Evolutionary conservation across 2,113 vertebrate genomes (phyloP).

Genomic region (Petaurus breviceps): DNA sequence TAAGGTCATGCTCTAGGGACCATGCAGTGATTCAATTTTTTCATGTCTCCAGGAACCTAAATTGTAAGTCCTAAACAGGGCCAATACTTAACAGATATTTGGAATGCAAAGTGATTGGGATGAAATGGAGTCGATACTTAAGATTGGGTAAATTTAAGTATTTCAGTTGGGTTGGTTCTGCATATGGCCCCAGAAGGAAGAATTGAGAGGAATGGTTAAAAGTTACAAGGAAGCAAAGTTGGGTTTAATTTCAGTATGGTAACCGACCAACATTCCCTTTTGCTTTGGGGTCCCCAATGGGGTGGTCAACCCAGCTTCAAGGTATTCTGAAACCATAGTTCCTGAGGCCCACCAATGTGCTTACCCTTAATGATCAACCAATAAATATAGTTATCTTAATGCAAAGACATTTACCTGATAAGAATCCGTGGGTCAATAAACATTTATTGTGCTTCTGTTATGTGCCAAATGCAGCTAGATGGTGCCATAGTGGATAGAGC

Average conservation of each 20-base stretch:
- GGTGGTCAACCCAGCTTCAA: neutral
- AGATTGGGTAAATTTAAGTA: neutral
- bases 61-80: neutral
- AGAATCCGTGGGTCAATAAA: neutral
- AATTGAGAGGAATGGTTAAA: neutral
- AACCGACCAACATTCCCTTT: neutral
- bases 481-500: too few relatives aligned
- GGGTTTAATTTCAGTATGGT: neutral
- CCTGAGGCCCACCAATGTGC: neutral
- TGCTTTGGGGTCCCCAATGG: neutral
- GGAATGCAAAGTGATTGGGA: neutral
- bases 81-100: neutral
- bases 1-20: neutral
- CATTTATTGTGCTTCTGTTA: neutral
- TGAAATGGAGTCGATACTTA: neutral
- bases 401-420: neutral
- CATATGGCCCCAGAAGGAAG: neutral
- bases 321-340: neutral
- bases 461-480: neutral
- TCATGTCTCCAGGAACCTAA: neutral
- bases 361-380: neutral
- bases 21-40: neutral
- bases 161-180: neutral
- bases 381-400: neutral
- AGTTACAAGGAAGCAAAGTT: neutral